Conservation (phyloP, 2,888 invertebrate species). For the Caenorhabditis auriculariae region DNA sequence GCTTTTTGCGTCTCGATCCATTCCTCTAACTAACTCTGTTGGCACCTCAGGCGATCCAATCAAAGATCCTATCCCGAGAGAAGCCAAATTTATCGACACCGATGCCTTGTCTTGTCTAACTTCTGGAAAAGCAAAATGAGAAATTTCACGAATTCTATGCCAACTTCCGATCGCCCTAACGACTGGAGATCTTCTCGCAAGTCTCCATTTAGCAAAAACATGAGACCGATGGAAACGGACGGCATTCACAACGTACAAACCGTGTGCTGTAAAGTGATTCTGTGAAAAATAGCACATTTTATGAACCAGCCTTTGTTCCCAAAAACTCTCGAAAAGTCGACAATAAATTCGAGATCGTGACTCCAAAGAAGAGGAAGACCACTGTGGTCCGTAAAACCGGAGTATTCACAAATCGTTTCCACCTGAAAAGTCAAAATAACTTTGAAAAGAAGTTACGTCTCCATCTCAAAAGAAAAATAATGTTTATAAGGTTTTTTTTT, state of each 20-base stretch:
- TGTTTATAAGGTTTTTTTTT: no score
- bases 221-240: slow-evolving; percentile 22
- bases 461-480: no score
- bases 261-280: slow-evolving; percentile 1
- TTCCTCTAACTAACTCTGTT: not conserved
- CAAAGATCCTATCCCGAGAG: not conserved
- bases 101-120: slow-evolving; percentile 15
- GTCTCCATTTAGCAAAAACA: slow-evolving; percentile 23
- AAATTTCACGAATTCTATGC: slow-evolving; percentile 1
- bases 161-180: slow-evolving; percentile 18
- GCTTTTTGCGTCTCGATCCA: no score
- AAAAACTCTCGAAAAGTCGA: slow-evolving; percentile 19
- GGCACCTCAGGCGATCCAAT: not conserved
- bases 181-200: slow-evolving; percentile 18
- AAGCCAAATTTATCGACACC: slow-evolving; percentile 16
- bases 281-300: not conserved
- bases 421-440: no score
- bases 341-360: slow-evolving; percentile 26
- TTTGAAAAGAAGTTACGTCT: no score
- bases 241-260: slow-evolving; percentile 19
- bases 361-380: slow-evolving; percentile 22
- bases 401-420: slow-evolving; percentile 23
- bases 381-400: slow-evolving; percentile 21
- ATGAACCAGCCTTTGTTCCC: no score
- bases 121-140: slow-evolving; percentile 8